phyloP scores from a whole-genome alignment of 2,797 vertebrate species.

The Pantherophis vulpinus region DNA sequence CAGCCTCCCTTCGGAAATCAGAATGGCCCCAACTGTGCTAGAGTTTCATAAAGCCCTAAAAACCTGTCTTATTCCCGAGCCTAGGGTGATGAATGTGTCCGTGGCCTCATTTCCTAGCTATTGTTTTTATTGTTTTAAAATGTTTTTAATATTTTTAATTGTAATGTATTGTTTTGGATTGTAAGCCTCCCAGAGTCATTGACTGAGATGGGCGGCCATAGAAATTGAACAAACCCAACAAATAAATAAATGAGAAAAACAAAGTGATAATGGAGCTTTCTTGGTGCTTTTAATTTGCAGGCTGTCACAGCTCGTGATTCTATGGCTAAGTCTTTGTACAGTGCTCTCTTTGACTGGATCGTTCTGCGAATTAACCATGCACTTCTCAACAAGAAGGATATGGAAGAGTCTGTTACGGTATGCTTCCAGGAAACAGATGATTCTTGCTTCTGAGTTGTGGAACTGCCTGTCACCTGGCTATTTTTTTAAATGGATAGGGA shows the following conservation, averaged over 20 bases:
- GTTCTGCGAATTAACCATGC: constrained; percentile 93
- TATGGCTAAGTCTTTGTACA: constrained; percentile 94
- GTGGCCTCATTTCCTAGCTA: neutral
- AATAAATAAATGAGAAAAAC: neutral
- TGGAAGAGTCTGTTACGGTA: constrained; percentile 88
- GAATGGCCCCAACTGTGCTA: neutral
- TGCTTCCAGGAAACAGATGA: constrained; percentile 42
- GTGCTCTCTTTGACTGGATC: constrained; percentile 95
- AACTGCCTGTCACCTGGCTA: neutral
- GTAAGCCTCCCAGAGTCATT: neutral
- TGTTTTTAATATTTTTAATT: neutral
- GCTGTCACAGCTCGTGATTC: constrained; percentile 86
- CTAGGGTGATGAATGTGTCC: neutral
- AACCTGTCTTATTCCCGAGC: neutral
- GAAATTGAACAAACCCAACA: neutral
- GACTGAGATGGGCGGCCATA: neutral
- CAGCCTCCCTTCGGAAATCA: neutral
- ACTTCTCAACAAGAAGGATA: constrained; percentile 89
- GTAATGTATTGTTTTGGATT: neutral
- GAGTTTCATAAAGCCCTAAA: neutral
- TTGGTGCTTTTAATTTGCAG: constrained; percentile 63
- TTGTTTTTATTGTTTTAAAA: neutral
- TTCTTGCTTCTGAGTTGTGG: neutral
- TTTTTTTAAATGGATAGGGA: too few relatives aligned
- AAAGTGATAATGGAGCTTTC: neutral